Evolutionary conservation across 37 sponge, comb jelly and placozoan genomes (phyloP).

Genomic region (Spongilla lacustris): DNA sequence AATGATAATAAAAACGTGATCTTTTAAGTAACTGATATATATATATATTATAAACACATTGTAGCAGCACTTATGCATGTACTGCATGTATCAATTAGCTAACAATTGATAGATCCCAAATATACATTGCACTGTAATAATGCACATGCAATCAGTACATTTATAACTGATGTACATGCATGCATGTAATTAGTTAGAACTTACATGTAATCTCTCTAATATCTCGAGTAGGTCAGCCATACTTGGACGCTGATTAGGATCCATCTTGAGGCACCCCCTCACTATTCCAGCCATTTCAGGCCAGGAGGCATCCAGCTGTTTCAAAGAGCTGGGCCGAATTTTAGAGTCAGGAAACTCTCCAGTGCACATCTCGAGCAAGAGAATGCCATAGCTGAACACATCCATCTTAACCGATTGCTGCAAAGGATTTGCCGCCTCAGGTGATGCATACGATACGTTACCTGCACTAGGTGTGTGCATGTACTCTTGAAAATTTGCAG

Average conservation of each 20-base stretch:
- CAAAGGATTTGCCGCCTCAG: constrained; percentile 33
- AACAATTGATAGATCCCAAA: no score
- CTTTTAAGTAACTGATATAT: no score
- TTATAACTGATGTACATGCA: no score
- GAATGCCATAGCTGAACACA: constrained; percentile 65
- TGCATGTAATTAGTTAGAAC: no score
- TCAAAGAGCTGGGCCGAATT: background rate
- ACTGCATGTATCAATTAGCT: no score
- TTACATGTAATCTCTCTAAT: background rate
- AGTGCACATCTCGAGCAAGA: constrained; percentile 56
- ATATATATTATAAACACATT: no score
- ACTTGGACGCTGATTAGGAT: constrained; percentile 5
- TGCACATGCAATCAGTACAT: no score
- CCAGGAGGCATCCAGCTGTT: background rate
- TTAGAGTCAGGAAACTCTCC: constrained; percentile 14
- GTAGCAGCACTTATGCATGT: no score
- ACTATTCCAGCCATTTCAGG: constrained; percentile 17
- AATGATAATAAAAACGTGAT: no score
- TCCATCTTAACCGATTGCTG: constrained; percentile 58
- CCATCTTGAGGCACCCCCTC: background rate
- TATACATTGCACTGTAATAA: no score
- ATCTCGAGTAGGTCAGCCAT: background rate
- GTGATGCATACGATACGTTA: constrained; percentile 57
- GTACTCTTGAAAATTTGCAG: constrained; percentile 50
- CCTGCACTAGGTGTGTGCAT: constrained; percentile 34